Evolutionary conservation across 2,797 vertebrate genomes (phyloP), one percentile per base, ranked within the genome.

Genomic region (Catamblyrhynchus diadema): DNA sequence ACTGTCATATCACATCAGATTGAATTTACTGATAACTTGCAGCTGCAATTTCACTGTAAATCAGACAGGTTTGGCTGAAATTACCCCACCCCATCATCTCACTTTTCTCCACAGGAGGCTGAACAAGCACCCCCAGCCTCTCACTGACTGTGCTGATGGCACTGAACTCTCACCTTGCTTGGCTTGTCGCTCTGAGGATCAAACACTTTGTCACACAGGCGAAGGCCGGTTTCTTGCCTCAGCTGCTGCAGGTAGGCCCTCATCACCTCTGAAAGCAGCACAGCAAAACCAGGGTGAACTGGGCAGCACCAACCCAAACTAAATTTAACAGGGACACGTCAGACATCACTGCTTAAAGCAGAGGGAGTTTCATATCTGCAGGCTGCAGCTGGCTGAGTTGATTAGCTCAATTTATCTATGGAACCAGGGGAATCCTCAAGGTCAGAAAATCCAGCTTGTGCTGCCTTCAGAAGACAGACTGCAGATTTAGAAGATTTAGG

Each of bases 101-200:
- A 1, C 12, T 65, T n/a, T 73, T 70, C 37, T 21, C 66, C 48
- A n/a, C 39, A 33, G 0, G 0, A 14, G 54, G 45, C 69, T 67
- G 65, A 41, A 28, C 27, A 41, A 51, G 20, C 72, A 59, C 39
- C 17, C 42, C 47, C 16, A 45, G 5, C 14, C 66, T 80, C 42
- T 64, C 44, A 21, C 13, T 8, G 39, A 11, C 33, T 8, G 12
- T 22, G 60, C 35, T 13, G 42, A 32, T 24, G 9, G 2, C 25
- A 2, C 41, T n/a, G 8, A 30, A 6, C 53, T 45, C 97, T 98
- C 95, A 99, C 99, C 98, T 99, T 99, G 98, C 99, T 99, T 28
- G 99, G 99, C 95, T 99, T 99, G 97, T 99, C 99, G 62, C 99
- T 99, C 86, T 99, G 99, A 83, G 99, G 98, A 90, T 99, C 99